phyloP scores from a whole-genome alignment of 2,888 invertebrate species.

The Rhingia campestris region DNA sequence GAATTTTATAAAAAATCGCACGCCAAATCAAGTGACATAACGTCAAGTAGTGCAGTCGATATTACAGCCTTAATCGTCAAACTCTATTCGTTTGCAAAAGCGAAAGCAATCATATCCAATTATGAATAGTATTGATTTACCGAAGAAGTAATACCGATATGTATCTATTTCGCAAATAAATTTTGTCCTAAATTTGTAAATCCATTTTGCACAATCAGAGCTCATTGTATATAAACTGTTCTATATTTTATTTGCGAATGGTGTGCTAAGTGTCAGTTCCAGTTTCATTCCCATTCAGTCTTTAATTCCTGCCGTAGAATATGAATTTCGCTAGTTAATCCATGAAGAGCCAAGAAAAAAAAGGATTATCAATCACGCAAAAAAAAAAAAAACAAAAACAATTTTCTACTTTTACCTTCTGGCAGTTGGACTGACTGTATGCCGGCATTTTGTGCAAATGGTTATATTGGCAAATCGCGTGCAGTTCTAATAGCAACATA shows the following conservation, averaged over 20 bases:
- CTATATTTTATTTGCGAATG: constrained; percentile 54
- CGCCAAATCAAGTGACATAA: neutral
- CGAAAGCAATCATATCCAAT: constrained; percentile 47
- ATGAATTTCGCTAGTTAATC: constrained; percentile 46
- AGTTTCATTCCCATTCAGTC: constrained; percentile 60
- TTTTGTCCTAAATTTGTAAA: constrained; percentile 44
- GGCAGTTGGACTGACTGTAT: neutral
- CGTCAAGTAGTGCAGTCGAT: neutral
- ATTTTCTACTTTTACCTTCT: constrained; percentile 43
- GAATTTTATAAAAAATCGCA: neutral
- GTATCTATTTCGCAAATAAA: neutral
- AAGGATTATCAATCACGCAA: constrained; percentile 65
- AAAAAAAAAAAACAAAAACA: neutral
- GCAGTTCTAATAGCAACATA: constrained; percentile 56
- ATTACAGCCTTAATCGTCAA: constrained; percentile 21
- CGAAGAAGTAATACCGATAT: neutral
- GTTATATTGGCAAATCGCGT: constrained; percentile 69
- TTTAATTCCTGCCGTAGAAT: constrained; percentile 25
- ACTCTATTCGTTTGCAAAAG: neutral
- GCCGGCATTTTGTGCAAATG: constrained; percentile 59
- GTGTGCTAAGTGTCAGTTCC: constrained; percentile 69
- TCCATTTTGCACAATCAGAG: constrained; percentile 19
- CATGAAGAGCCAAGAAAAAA: constrained; percentile 29
- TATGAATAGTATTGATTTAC: constrained; percentile 48
- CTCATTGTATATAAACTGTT: neutral